Evolutionary conservation across 92 coral and sea anemone genomes (phyloP).

Genomic region (Zoanthus gigantus): DNA sequence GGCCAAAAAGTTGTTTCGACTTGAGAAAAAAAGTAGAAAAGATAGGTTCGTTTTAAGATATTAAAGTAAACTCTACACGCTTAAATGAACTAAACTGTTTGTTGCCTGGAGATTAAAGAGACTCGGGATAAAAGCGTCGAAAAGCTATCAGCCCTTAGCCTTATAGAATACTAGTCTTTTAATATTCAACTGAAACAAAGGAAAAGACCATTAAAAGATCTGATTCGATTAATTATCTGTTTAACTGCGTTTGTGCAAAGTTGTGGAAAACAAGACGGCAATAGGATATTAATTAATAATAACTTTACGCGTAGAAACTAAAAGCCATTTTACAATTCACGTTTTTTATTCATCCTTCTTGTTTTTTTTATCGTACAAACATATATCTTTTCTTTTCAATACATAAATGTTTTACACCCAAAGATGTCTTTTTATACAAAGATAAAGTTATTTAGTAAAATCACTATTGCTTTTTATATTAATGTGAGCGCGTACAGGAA

Average conservation of each 20-base stretch:
- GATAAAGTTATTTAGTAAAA: slow-evolving; percentile 51
- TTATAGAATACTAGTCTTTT: background rate
- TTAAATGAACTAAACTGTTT: background rate
- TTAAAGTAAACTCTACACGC: background rate
- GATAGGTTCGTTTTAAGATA: slow-evolving; percentile 7
- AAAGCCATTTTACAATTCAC: slow-evolving; percentile 75
- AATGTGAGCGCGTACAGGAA: slow-evolving; percentile 54
- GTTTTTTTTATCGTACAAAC: slow-evolving; percentile 71
- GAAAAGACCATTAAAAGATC: background rate
- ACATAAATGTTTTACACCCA: slow-evolving; percentile 67
- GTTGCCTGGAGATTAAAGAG: slow-evolving; percentile 17
- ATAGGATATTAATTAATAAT: slow-evolving; percentile 84
- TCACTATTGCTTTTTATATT: slow-evolving; percentile 38
- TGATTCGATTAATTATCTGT: slow-evolving; percentile 39
- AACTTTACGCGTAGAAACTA: slow-evolving; percentile 66
- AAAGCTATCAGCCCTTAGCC: background rate
- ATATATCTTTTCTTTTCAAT: slow-evolving; percentile 69
- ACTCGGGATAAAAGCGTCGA: background rate
- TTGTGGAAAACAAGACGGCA: slow-evolving; percentile 81
- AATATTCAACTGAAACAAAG: slow-evolving; percentile 8
- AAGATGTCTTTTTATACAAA: slow-evolving; percentile 66
- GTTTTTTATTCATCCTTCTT: slow-evolving; percentile 72
- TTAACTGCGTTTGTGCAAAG: slow-evolving; percentile 35
- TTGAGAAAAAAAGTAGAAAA: background rate
- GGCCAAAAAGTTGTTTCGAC: background rate